Conservation (phyloP, 2,113 vertebrate species). For the Nycticryphes semicollaris region DNA sequence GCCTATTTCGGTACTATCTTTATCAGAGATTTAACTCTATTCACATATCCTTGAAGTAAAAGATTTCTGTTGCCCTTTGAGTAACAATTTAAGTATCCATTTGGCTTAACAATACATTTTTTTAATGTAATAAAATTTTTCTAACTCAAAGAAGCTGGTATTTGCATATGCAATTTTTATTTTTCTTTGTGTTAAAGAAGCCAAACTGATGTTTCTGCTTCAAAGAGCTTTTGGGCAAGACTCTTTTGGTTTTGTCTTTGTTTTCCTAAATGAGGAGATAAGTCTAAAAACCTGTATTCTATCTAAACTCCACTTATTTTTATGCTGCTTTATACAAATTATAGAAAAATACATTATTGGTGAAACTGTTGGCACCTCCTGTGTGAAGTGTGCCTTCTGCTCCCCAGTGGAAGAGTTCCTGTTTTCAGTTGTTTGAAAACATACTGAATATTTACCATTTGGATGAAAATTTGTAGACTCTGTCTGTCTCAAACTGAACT, state of each 20-base stretch:
- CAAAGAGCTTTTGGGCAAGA: not conserved
- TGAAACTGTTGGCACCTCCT: not conserved
- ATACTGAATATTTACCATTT: not conserved
- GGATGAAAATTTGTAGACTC: not conserved
- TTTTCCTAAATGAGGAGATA: not conserved
- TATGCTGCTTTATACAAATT: not conserved
- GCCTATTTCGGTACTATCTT: not conserved
- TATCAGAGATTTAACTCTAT: not conserved
- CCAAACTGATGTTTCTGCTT: not conserved
- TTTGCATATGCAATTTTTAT: not conserved
- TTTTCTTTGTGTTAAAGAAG: not conserved
- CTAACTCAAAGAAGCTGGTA: not conserved
- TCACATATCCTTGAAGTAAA: not conserved
- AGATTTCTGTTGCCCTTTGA: not conserved
- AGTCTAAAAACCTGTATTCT: not conserved
- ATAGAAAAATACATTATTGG: not conserved
- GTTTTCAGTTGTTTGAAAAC: not conserved
- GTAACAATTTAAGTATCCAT: not conserved
- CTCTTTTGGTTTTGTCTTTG: not conserved
- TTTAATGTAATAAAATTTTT: not conserved
- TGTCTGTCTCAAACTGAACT: not conserved
- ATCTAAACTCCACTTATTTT: not conserved
- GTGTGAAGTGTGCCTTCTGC: accelerated
- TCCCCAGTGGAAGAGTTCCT: not conserved
- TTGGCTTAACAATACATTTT: not conserved